Percentiles rank a stretch among this genome's conserved stretches.
Conservation (phyloP, 64 coral and sea anemone species). For the Acropora tenuis region DNA sequence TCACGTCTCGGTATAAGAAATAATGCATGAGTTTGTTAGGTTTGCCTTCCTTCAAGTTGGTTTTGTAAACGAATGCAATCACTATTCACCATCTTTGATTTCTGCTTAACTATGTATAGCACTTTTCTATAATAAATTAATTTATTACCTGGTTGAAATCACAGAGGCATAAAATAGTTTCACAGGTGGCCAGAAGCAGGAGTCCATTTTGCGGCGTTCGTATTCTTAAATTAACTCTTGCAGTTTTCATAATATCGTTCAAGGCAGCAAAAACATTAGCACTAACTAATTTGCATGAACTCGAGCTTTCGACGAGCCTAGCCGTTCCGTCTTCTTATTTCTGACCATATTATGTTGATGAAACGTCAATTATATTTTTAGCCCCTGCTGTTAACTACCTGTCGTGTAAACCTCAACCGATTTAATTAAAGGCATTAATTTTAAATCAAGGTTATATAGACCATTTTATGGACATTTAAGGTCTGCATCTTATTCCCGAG, state of each 20-base stretch:
- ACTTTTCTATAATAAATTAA: not conserved
- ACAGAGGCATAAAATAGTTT: not conserved
- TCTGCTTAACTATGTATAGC: not conserved
- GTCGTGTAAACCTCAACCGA: slow-evolving; percentile 21
- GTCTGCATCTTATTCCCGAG: not conserved
- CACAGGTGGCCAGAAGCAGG: not conserved
- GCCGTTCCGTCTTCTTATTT: not conserved
- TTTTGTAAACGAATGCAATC: not conserved
- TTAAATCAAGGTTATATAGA: not conserved
- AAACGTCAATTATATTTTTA: not conserved
- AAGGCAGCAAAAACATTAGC: too few species aligned
- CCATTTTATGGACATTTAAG: not conserved
- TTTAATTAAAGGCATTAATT: slow-evolving; percentile 11
- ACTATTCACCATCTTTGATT: not conserved
- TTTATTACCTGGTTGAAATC: not conserved
- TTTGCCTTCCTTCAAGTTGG: too few species aligned
- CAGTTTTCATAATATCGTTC: not conserved
- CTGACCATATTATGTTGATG: not conserved
- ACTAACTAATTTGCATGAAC: not conserved
- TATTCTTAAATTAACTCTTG: not conserved
- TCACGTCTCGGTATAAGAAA: too few species aligned
- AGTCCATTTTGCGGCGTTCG: not conserved
- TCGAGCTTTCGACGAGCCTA: not conserved
- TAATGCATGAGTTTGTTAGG: too few species aligned
- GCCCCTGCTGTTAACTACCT: not conserved